Conservation (phyloP, 35 echinoderm and acorn worm species). For the Anneissia japonica region DNA sequence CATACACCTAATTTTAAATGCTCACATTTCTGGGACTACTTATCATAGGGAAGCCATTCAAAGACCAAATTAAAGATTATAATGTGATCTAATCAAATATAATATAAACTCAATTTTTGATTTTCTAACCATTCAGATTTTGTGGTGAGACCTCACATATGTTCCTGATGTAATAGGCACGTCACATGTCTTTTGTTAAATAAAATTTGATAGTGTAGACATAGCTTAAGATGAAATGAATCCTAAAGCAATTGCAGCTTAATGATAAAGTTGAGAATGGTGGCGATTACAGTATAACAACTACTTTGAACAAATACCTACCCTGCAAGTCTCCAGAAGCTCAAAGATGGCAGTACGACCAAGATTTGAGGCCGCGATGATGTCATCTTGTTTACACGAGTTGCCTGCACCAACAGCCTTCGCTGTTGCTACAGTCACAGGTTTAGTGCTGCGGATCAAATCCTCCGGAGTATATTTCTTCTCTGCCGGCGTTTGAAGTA, state of each 20-base stretch:
- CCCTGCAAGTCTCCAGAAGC: slow-evolving; percentile 70
- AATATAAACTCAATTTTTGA: too few species aligned
- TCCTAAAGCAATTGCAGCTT: neutral
- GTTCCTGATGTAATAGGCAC: too few species aligned
- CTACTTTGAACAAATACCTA: neutral
- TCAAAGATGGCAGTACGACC: slow-evolving; percentile 71
- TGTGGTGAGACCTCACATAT: too few species aligned
- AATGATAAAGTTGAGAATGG: neutral
- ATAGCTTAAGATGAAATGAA: too few species aligned
- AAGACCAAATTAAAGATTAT: too few species aligned
- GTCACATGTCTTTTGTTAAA: too few species aligned
- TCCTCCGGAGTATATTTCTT: slow-evolving; percentile 64
- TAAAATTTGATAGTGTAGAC: too few species aligned
- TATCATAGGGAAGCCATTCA: too few species aligned
- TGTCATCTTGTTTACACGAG: slow-evolving; percentile 88
- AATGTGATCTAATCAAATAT: too few species aligned
- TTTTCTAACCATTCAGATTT: too few species aligned
- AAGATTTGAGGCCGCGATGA: slow-evolving; percentile 79
- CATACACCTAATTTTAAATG: too few species aligned
- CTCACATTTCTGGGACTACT: too few species aligned
- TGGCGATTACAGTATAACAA: neutral
- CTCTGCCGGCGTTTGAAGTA: neutral
- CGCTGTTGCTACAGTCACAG: slow-evolving; percentile 88
- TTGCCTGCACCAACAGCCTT: slow-evolving; percentile 95
- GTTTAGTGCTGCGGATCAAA: slow-evolving; percentile 78